Conservation (phyloP, 35 echinoderm and acorn worm species). For the Ptychodera flava region DNA sequence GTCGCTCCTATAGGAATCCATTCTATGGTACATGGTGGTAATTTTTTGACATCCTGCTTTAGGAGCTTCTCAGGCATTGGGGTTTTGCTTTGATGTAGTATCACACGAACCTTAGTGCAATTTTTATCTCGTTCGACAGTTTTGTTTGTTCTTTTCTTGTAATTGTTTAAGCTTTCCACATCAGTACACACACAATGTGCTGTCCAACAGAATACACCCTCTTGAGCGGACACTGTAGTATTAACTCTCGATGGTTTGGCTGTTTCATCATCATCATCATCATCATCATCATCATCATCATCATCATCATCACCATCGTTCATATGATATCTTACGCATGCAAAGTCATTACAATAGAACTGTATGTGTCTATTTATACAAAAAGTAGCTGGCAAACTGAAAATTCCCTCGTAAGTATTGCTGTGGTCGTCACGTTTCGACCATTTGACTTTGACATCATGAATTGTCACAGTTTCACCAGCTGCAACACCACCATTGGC, state of each 20-base stretch:
- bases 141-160: too few relatives aligned
- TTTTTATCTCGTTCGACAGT: too few relatives aligned
- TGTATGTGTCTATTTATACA: neutral
- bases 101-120: neutral
- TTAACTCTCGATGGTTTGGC: too few relatives aligned
- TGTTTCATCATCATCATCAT: too few relatives aligned
- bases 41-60: neutral
- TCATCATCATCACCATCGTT: too few relatives aligned
- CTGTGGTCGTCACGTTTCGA: neutral
- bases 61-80: neutral
- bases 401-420: neutral
- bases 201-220: too few relatives aligned
- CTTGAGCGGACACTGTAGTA: too few relatives aligned
- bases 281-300: too few relatives aligned
- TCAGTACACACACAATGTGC: too few relatives aligned
- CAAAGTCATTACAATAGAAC: neutral
- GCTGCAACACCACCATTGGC: conserved; percentile 56
- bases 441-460: conserved; percentile 64
- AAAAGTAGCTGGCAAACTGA: neutral
- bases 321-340: neutral
- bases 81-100: neutral
- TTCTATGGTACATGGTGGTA: neutral
- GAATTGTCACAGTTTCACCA: conserved; percentile 76
- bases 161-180: too few relatives aligned
- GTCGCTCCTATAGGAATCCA: neutral